Evolutionary conservation across 1,140 invertebrate genomes (phyloP).

Genomic region (Diorhabda sublineata): DNA sequence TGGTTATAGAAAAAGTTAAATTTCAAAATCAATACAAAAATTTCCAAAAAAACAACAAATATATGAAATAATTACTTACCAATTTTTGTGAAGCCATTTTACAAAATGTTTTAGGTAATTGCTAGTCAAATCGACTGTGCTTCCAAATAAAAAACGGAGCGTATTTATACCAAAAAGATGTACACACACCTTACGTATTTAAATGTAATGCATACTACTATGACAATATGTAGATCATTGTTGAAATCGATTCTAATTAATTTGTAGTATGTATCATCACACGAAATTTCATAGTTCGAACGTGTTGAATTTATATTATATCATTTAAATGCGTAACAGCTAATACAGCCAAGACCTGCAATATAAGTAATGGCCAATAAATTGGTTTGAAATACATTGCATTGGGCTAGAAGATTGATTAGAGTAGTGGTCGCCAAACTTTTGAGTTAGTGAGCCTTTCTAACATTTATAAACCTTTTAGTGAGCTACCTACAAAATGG

Average conservation of each 20-base stretch:
- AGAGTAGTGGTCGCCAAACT: too few relatives aligned
- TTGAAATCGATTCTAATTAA: neutral
- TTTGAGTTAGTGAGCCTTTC: too few relatives aligned
- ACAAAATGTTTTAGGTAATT: conserved; percentile 16
- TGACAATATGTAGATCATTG: neutral
- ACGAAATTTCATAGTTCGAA: conserved; percentile 6
- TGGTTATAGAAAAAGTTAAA: too few relatives aligned
- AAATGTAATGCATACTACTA: neutral
- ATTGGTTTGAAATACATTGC: too few relatives aligned
- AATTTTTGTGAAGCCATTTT: conserved; percentile 32
- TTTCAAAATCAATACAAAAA: neutral
- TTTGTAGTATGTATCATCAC: neutral
- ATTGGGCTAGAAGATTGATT: too few relatives aligned
- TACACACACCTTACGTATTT: neutral
- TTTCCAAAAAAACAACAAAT: neutral
- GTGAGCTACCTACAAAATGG: too few relatives aligned
- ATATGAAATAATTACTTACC: conserved; percentile 19
- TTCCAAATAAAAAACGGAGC: neutral
- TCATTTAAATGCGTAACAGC: too few relatives aligned
- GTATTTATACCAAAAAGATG: conserved; percentile 8
- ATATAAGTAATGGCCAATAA: too few relatives aligned
- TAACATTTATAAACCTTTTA: too few relatives aligned
- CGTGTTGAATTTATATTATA: too few relatives aligned
- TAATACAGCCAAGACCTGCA: too few relatives aligned
- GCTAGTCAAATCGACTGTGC: conserved; percentile 12